Base-by-base conservation (phyloP, 1,140 invertebrate genomes). In the Sminthurides bifidus region DNA sequence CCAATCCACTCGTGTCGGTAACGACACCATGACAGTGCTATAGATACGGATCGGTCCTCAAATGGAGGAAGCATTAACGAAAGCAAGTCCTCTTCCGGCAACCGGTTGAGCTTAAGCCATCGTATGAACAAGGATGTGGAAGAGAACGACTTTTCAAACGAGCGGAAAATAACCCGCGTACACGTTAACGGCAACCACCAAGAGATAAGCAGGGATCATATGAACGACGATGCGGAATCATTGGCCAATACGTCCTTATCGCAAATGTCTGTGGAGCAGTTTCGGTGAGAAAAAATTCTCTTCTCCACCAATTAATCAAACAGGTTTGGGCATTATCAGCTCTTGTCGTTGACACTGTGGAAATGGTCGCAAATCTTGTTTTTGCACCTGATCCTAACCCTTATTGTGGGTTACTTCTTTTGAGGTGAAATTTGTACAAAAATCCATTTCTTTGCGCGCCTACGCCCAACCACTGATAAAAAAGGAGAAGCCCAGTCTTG, bases 251-350 rank as follows among this genome's bases (percentile, higher is more conserved):
- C 79, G 74, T 59, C 80, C 66, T 41, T 76, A 66, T 61, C 69
- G 68, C 66, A 70, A 50, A 64, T 77, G 3, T 85, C 83, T 3
- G 87, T 89, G 62, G 87, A 92, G 67, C 86, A 89, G 67, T 88
- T 88, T 66, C 84, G 87, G 46, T 49, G 8, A 8, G 40, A 15
- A n/a, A n/a, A n/a, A n/a, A n/a, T n/a, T n/a, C n/a, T n/a, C n/a
- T n/a, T n/a, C n/a, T n/a, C n/a, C n/a, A n/a, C n/a, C n/a, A n/a
- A n/a, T n/a, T n/a, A n/a, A n/a, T n/a, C n/a, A n/a, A n/a, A n/a
- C n/a, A n/a, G n/a, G n/a, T n/a, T n/a, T n/a, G n/a, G n/a, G n/a
- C n/a, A n/a, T n/a, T n/a, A n/a, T n/a, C n/a, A n/a, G n/a, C n/a
- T n/a, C n/a, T n/a, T n/a, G n/a, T n/a, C n/a, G n/a, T n/a, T n/a